Evolutionary conservation across 1,140 invertebrate genomes (phyloP), one percentile per base, ranked within the genome.

Genomic region (Mylabris phalerata): DNA sequence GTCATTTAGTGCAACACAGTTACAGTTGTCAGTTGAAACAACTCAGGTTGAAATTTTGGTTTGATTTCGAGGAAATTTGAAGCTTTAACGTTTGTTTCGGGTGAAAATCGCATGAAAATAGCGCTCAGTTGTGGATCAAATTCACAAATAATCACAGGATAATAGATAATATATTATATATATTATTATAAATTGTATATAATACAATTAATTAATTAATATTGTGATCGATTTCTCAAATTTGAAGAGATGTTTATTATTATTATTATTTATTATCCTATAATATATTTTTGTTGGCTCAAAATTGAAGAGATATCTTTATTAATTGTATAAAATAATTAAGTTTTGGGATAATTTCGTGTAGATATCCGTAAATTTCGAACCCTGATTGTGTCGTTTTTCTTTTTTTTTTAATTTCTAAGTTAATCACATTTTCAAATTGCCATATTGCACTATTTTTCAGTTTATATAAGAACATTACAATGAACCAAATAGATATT

Each of bases 1-100:
- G 63, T 64, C 63, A 64, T 62, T 58, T 64, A 64, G 56, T 64
- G 63, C 63, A 64, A 62, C 59, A 64, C 48, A 58, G 46, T 50
- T 45, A 56, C 51, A 51, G 41, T 7, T 42, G 4, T 42, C 4
- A 9, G 41, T n/a, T 42, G 11, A 42, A 42, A 42, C 11, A 42
- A 3, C 11, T 42, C 41, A 42, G 9, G 11, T 42, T 42, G 41
- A 42, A 4, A 32, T 32, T 42, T 42, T 42, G 6, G 41, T 11
- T 42, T 42, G 3, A n/a, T 9, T 48, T 2, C 26, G 2, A 32
- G 19, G 19, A 19, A 19, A 19, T 19, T 19, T 19, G 26, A 55
- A 55, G 51, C 51, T 55, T 46, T 54, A 48, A 48, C 47, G n/a
- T 26, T 13, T 48, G n/a, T 6, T 40, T 40, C 10, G 10, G 6